Base-by-base conservation (phyloP, 2,888 invertebrate genomes). In the Calliopum simillimum region DNA sequence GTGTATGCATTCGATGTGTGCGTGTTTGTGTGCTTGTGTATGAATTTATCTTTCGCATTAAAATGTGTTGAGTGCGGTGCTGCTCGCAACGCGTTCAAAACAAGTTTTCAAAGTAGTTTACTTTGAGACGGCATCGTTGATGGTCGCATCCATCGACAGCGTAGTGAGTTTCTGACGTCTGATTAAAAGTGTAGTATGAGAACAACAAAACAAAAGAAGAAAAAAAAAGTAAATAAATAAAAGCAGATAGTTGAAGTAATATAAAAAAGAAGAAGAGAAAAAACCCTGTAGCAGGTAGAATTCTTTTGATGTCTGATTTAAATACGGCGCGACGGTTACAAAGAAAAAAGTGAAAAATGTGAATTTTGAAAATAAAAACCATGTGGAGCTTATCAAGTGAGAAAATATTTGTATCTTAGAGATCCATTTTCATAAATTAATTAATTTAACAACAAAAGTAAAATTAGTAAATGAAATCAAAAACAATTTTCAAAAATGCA, bases 71-170 rank as follows among this genome's bases (percentile, higher is more conserved):
- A 73, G 59, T 65, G 65, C 64, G 71, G 21, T 16, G 47, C 56
- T 70, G 56, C 43, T 73, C 69, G 68, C 73, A 72, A 67, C 61
- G 70, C 75, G 74, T 79, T 78, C 74, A 82, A 85, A 85, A 85
- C 85, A 82, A 84, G 85, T 85, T 85, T 84, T 81, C 76, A 84
- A 78, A 80, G 80, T 78, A 85, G 84, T 85, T 85, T 84, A 82
- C 79, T 82, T 84, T 82, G 82, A 80, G 82, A 80, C 84, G 81
- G 80, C 83, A 78, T 78, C 80, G 82, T 79, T 80, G 82, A 78
- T 82, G 81, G 85, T 71, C 47, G 55, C 69, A 68, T 68, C 59
- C 69, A 68, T 68, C 59, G 69, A 63, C 68, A 68, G 59, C 63
- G 46, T 56, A 43, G 44, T 55, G 19, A 21, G 14, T 44, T 14